Conservation (phyloP, 2,113 vertebrate species). For the Mormyrus iriodes region DNA sequence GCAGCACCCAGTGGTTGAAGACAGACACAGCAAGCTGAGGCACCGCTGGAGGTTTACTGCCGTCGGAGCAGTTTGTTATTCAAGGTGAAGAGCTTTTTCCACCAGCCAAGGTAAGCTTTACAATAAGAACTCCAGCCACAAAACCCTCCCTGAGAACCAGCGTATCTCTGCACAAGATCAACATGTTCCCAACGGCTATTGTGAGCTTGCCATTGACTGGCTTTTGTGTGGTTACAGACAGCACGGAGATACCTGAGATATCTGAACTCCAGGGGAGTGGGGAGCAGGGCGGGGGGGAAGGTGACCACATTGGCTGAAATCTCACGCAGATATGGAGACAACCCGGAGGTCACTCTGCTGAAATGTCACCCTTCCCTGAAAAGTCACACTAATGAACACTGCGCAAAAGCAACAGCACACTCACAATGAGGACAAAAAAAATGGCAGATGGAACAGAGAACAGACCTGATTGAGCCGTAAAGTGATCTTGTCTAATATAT, state of each 20-base stretch:
- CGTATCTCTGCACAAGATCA: slow-evolving; percentile 20
- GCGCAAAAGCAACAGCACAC: neutral
- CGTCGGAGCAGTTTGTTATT: neutral
- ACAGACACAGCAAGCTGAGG: slow-evolving; percentile 32
- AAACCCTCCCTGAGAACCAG: slow-evolving; percentile 19
- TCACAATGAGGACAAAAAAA: neutral
- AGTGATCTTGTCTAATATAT: neutral
- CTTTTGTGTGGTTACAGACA: slow-evolving; percentile 18
- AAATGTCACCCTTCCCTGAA: slow-evolving; percentile 23
- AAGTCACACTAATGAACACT: slow-evolving; percentile 20
- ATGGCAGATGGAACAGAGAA: neutral
- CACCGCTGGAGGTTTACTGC: neutral
- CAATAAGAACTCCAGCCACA: slow-evolving; percentile 7
- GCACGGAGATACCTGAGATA: slow-evolving; percentile 11
- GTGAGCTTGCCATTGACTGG: neutral
- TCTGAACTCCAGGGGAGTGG: slow-evolving; percentile 4
- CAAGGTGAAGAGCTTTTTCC: slow-evolving; percentile 15
- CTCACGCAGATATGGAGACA: slow-evolving; percentile 6
- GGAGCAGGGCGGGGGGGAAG: neutral
- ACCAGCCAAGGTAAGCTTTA: slow-evolving; percentile 8
- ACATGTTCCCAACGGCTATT: slow-evolving; percentile 4
- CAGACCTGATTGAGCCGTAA: neutral
- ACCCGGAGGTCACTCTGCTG: slow-evolving; percentile 26
- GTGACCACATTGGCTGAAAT: neutral
- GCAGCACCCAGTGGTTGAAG: slow-evolving; percentile 47